Conservation (phyloP, 2,888 invertebrate species). For the Ariolimax columbianus region DNA sequence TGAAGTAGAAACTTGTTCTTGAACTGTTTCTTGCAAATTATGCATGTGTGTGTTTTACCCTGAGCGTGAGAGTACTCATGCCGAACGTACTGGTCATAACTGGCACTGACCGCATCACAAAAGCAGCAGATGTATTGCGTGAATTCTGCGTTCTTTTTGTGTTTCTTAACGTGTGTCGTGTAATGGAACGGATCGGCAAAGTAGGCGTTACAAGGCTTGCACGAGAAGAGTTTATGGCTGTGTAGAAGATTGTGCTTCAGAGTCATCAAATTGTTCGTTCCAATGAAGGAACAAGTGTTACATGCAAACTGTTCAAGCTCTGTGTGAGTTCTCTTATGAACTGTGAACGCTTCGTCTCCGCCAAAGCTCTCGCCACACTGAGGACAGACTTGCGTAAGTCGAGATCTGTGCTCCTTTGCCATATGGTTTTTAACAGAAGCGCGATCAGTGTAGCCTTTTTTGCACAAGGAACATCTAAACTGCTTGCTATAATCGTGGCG, state of each 20-base stretch:
- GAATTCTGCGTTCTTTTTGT: slow-evolving; percentile 61
- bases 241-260: slow-evolving; percentile 59
- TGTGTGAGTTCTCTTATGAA: slow-evolving; percentile 66
- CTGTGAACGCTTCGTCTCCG: slow-evolving; percentile 57
- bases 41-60: slow-evolving; percentile 60
- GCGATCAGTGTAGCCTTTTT: slow-evolving; percentile 68
- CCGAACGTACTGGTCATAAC: slow-evolving; percentile 66
- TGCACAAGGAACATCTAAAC: slow-evolving; percentile 65
- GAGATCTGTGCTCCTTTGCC: slow-evolving; percentile 63
- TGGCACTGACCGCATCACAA: slow-evolving; percentile 59
- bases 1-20: slow-evolving; percentile 60
- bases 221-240: slow-evolving; percentile 55
- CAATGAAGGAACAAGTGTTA: slow-evolving; percentile 64
- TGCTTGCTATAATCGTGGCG: slow-evolving; percentile 69
- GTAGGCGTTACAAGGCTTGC: slow-evolving; percentile 61
- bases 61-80: slow-evolving; percentile 70
- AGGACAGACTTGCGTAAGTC: slow-evolving; percentile 63
- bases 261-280: slow-evolving; percentile 63
- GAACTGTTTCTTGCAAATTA: slow-evolving; percentile 64
- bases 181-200: slow-evolving; percentile 68
- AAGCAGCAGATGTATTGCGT: slow-evolving; percentile 67
- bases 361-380: slow-evolving; percentile 68
- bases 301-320: slow-evolving; percentile 65
- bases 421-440: slow-evolving; percentile 65
- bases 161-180: slow-evolving; percentile 65